Evolutionary conservation across 2,888 invertebrate genomes (phyloP).

Genomic region (Xiphydria camelus): DNA sequence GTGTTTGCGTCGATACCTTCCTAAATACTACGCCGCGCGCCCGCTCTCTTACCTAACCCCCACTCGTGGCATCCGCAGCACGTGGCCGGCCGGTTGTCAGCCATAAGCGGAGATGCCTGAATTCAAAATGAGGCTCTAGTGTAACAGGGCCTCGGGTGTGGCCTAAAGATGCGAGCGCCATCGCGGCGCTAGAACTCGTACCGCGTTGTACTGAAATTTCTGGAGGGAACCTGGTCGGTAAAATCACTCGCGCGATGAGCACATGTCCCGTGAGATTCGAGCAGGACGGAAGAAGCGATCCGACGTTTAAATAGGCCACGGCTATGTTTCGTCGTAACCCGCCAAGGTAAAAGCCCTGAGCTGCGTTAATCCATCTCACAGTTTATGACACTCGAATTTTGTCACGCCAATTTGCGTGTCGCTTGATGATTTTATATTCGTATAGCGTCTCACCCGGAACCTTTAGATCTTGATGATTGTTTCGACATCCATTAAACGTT

Average conservation of each 20-base stretch:
- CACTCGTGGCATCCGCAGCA: conserved; percentile 36
- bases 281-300: too few species aligned
- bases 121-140: conserved; percentile 11
- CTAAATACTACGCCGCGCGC: too few species aligned
- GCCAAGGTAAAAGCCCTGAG: too few species aligned
- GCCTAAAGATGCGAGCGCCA: conserved; percentile 46
- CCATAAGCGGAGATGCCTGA: conserved; percentile 24
- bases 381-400: too few species aligned
- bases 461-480: too few species aligned
- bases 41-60: conserved; percentile 29
- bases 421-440: too few species aligned
- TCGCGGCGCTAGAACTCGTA: conserved; percentile 25
- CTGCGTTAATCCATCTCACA: too few species aligned
- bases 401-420: too few species aligned
- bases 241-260: neutral
- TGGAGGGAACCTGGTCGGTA: conserved; percentile 3
- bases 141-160: conserved; percentile 48
- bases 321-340: too few species aligned
- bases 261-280: neutral
- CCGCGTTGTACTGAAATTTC: neutral
- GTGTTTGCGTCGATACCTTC: conserved; percentile 28
- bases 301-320: too few species aligned
- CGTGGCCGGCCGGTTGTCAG: conserved; percentile 38
- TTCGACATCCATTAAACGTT: too few species aligned
- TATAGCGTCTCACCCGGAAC: too few species aligned